Base-by-base conservation (phyloP, 2,113 vertebrate species). In the Stictonetta naevosa region DNA sequence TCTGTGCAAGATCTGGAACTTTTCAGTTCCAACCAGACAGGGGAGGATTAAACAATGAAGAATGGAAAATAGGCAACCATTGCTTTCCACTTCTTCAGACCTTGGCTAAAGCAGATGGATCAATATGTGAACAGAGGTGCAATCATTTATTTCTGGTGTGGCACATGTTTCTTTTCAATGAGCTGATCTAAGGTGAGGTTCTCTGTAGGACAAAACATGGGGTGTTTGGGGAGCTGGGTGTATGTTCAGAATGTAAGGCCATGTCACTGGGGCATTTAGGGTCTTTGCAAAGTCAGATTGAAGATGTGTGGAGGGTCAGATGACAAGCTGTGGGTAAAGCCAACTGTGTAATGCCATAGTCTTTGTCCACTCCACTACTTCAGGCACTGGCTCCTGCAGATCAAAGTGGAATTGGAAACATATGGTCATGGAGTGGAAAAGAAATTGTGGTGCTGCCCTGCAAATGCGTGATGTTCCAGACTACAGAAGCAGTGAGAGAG, bases 391-490 rank as follows among this genome's bases (percentile, higher is more conserved):
- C 52, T 89, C 20, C 36, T 36, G 20, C 20, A 64, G 31, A 40
- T 74, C 72, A 53, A 25, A 63, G 10, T n/a, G 29, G 36, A 48
- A 42, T 15, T 42, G 36, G 29, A 42, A 26, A 26, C 23, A 63
- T 14, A 46, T 0, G 2, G 3, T 29, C 26, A 53, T 10, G 10
- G 50, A 42, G 5, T 22, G 17, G 56, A 79, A 64, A 22, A 31
- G 26, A 53, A 75, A 42, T 7, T 20, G 18, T 34, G 34, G 8
- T 40, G 53, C 22, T 73, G 17, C 26, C 38, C 31, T 28, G 26
- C 34, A 79, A 92, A 64, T 23, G 21, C 3, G 15, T 4, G 20
- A 25, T 62, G 20, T 59, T 28, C n/a, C 18, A 17, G 26, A 69
- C 26, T 71, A 50, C 14, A 62, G 52, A 4, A 66, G 13, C 28